A percentile compares a stretch with the other conserved stretches of the same genome.
Evolutionary conservation across 2,113 vertebrate species (phyloP).

Genomic region (Nettapus auritus): DNA sequence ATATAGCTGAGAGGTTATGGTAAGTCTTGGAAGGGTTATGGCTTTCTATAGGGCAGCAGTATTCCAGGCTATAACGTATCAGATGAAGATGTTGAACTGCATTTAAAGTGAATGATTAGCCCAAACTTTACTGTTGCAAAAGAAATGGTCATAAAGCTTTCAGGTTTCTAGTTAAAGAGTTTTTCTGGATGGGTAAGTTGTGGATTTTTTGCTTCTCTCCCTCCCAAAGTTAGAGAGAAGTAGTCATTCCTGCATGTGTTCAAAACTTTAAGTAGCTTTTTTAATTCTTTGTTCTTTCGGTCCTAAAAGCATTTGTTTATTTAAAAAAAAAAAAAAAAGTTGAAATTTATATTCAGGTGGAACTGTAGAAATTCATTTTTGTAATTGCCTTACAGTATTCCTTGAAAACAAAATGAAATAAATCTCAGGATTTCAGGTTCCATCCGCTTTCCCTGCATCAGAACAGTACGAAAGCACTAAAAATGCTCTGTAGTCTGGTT

Average conservation of each 20-base stretch:
- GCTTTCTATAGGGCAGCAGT: background rate
- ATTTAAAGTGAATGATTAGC: background rate
- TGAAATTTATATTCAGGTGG: background rate
- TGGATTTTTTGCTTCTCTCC: background rate
- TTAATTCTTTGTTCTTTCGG: background rate
- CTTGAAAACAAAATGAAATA: background rate
- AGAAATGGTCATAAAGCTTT: background rate
- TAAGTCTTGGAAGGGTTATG: background rate
- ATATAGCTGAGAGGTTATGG: background rate
- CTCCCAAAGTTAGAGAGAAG: background rate
- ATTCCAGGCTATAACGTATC: background rate
- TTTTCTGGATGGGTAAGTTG: background rate
- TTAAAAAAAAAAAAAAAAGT: background rate
- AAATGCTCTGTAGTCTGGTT: background rate
- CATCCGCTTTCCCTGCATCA: no score
- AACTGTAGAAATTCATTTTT: background rate
- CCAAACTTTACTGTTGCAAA: background rate
- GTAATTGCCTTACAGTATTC: background rate
- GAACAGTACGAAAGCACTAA: no score
- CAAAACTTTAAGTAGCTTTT: background rate
- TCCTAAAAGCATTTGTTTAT: background rate
- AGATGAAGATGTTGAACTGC: background rate
- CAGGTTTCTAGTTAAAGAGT: background rate
- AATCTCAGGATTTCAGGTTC: background rate
- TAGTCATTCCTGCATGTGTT: background rate